Evolutionary conservation across 2,113 vertebrate genomes (phyloP), one percentile per base, ranked within the genome.

Genomic region (Jacana jacana): DNA sequence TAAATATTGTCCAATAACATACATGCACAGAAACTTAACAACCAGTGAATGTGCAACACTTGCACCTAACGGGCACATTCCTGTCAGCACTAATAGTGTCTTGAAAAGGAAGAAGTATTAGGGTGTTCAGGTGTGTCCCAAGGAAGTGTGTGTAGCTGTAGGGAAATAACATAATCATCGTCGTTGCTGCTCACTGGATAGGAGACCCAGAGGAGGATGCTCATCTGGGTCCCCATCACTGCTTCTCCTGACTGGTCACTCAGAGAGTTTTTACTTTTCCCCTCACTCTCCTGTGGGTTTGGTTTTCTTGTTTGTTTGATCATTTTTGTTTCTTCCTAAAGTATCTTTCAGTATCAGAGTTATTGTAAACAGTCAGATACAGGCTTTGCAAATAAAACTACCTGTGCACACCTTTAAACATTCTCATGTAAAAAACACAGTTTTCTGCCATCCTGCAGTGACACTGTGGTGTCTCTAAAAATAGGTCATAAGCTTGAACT

Each of bases 141-240:
- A 15, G 0, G 0, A 49, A 23, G 22, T 7, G 7, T 30, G 17
- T 82, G 37, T 57, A 72, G 33, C 37, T 72, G 33, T 39, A 40
- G 46, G 25, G 11, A 81, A 78, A 24, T 51, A 54, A 49, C 11
- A 64, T 9, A 28, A 7, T 48, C 37, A 6, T 20, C 30, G 11
- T 64, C 0, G 0, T 22, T 78, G 18, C 35, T 17, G 31, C 31
- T 24, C 28, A 10, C 24, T 61, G 35, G 27, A 14, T 7, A 55
- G 52, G 30, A 81, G 31, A 61, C 31, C 17, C 46, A 70, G 54
- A 70, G 17, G 17, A 71, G 10, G 22, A 46, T 33, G 51, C 17
- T 64, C 17, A 22, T 39, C 31, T 73, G 55, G 2, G 6, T 71
- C 24, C 24, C 23, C 51, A 35, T 24, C 22, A 18, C 33, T 60